Evolutionary conservation across 2,113 vertebrate species (phyloP), one percentile per base, ranked within the genome.

Genomic region (Mus pahari): DNA sequence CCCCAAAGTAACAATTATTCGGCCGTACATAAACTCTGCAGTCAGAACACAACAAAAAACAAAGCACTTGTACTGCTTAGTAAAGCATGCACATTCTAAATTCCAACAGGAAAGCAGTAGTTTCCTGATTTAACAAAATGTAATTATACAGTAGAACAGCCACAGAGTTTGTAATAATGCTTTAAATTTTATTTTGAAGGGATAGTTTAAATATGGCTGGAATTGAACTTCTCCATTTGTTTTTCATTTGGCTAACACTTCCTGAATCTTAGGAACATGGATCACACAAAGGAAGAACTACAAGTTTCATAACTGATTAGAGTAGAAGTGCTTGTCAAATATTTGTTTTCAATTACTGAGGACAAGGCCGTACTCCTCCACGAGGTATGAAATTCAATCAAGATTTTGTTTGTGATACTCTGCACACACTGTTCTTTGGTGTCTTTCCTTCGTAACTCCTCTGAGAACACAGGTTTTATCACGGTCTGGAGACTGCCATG

Each of bases 261-360:
- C 22, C 93, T 73, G 94, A 94, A 60, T 42, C 45, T 97, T 62
- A 70, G 96, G 83, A 91, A 94, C 24, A 94, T 93, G 14, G 19
- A 73, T 78, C 77, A 42, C n/a, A 81, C 84, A n/a, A 92, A 39
- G 97, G 94, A 97, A 89, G 89, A 93, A 84, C 83, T 93, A 90
- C 53, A 93, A 92, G 7, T 90, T 97, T 92, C 92, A 60, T 95
- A 96, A 96, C 94, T 97, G 91, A 96, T 96, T 94, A 96, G 77
- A 92, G 42, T 68, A 96, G 89, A 97, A 97, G 95, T 87, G 77
- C 79, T 92, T 96, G 91, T 97, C 91, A 98, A 97, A 98, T 97
- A 98, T 98, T 98, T 98, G 95, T 95, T 90, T 97, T 97, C 94
- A 96, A 97, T 98, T 97, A 91, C 90, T 89, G 86, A 96, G 62